These are phyloP conservation scores for Pediacus dermestoides DNA, from an alignment of 2,888 invertebrate genomes.

Conservation along the genomic window DNA sequence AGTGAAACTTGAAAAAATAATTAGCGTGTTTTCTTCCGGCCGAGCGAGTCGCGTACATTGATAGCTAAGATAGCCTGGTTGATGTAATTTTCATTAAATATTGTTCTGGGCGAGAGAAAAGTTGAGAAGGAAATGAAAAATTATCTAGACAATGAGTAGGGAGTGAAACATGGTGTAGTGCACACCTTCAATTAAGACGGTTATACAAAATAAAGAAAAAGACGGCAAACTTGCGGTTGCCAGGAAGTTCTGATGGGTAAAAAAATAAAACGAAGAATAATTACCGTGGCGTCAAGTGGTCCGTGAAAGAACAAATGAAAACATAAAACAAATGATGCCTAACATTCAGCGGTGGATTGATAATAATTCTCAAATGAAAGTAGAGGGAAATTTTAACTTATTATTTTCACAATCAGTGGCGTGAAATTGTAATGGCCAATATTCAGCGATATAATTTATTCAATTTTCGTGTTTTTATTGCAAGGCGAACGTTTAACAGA, in stretches of 20 bases:
- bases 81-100: slow-evolving; percentile 49
- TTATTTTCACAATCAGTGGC: slow-evolving; percentile 40
- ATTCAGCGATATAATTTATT: slow-evolving; percentile 42
- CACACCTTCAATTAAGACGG: slow-evolving; percentile 46
- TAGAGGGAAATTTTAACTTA: slow-evolving; percentile 38
- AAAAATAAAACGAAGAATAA: slow-evolving; percentile 47
- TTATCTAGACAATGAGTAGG: slow-evolving; percentile 45
- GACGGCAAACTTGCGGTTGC: slow-evolving; percentile 35
- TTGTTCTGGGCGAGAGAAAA: slow-evolving; percentile 27
- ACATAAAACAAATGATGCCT: slow-evolving; percentile 49
- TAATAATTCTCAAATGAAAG: slow-evolving; percentile 25
- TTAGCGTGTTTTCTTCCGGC: slow-evolving; percentile 40
- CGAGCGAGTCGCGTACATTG: slow-evolving; percentile 35
- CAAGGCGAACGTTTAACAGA: slow-evolving; percentile 37
- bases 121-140: slow-evolving; percentile 45
- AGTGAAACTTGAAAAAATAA: slow-evolving; percentile 43
- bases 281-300: slow-evolving; percentile 47
- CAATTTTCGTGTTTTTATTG: slow-evolving; percentile 43
- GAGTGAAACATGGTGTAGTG: slow-evolving; percentile 46
- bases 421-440: slow-evolving; percentile 45
- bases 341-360: slow-evolving; percentile 41
- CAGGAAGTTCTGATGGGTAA: slow-evolving; percentile 28
- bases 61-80: slow-evolving; percentile 41
- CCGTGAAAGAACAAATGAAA: slow-evolving; percentile 50
- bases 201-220: slow-evolving; percentile 26